These are phyloP conservation scores for Ectropis crepuscularia DNA, from an alignment of 2,888 invertebrate species.

Conservation along the genomic window DNA sequence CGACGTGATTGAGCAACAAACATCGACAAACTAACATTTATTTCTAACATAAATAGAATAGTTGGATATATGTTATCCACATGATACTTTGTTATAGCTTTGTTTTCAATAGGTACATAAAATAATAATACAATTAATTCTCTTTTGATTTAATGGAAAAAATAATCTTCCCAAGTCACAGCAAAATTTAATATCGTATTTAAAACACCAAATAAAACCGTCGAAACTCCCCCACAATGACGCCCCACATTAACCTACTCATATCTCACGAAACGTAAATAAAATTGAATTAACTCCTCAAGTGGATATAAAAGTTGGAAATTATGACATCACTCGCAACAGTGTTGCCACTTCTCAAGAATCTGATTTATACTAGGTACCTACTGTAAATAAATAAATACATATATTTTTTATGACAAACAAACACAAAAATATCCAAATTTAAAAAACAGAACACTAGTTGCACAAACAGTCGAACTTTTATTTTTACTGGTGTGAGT, in stretches of 20 bases:
- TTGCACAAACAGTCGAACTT: too few species aligned
- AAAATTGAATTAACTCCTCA: conserved; percentile 36
- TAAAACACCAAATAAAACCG: conserved; percentile 21
- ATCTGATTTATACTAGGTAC: neutral
- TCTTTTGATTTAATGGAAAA: neutral
- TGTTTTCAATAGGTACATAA: too few species aligned
- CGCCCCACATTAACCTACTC: conserved; percentile 24
- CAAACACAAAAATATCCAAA: too few species aligned
- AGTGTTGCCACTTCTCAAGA: neutral
- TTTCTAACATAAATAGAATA: too few species aligned
- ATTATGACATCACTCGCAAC: conserved; percentile 38
- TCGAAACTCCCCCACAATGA: conserved; percentile 22
- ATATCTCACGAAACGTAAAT: conserved; percentile 30
- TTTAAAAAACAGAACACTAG: too few species aligned
- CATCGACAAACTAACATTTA: too few species aligned
- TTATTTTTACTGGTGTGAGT: too few species aligned
- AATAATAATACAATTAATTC: too few species aligned
- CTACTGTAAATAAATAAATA: neutral
- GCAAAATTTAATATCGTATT: neutral
- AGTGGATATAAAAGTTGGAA: conserved; percentile 41
- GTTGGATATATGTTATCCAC: too few species aligned
- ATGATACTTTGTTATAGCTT: too few species aligned
- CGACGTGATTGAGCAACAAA: too few species aligned
- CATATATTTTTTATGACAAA: too few species aligned
- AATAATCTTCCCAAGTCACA: neutral